Evolutionary conservation across 2,888 invertebrate species (phyloP), one percentile per base, ranked within the genome.

Genomic region (Apodemia duryi): DNA sequence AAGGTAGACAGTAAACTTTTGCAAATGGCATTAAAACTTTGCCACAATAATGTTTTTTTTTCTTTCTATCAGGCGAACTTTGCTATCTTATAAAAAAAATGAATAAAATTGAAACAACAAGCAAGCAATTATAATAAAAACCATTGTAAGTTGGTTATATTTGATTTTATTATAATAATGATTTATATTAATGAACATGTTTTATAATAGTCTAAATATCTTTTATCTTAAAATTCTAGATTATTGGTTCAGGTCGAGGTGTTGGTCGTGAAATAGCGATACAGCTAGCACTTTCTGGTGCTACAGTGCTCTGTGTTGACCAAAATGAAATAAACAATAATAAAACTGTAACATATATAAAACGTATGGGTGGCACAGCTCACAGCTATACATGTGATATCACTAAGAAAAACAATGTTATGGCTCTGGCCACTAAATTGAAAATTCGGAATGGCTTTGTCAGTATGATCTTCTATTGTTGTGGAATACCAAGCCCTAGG

Each of bases 231-330:
- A 41, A 60, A 35, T 74, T 84, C 61, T 75, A 94, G 94, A 89
- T 96, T 11, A 93, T 96, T 65, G 96, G 96, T n/a, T 93, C 95
- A 57, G 95, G 95, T 60, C 86, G 94, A 73, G 95, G 95, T 21
- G 90, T 95, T 6, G 95, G 95, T 0, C 89, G 93, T 66, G 93
- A 95, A 76, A 81, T 95, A 68, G 93, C 94, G 0, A 82, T 94
- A 67, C 93, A 94, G 74, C 78, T 95, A 66, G 92, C 93, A 1
- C 84, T 84, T 11, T 80, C 93, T 35, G 94, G 93, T 57, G 94
- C 94, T 1, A 88, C 82, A 62, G 92, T 95, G 1, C 91, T 96
- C 1, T 94, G 95, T 69, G 93, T 95, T 68, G 96, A 96, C 76
- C 91, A 94, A 63, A 93, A 95, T 75, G 82, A 86, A 65, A 75